Base-by-base conservation (phyloP, 2,888 invertebrate species). In the Pseudeuparius sepicola region DNA sequence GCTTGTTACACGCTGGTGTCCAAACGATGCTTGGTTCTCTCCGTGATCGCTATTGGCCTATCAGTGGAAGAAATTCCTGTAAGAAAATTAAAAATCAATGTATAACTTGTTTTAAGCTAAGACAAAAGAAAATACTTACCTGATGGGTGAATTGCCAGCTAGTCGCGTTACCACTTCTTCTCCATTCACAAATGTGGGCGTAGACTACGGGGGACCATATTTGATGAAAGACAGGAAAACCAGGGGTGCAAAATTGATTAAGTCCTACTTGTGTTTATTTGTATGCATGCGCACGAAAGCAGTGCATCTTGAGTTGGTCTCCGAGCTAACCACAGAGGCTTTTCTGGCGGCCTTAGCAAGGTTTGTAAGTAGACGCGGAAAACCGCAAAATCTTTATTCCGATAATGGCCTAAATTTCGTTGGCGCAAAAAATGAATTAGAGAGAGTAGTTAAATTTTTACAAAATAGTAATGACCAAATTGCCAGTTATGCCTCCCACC, bases 121-220 rank as follows among this genome's bases (percentile, higher is more conserved):
- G 25, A 45, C 50, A 13, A 32, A 16, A 7, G 14, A 36, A 3
- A 26, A 17, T 1, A 36, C 37, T 4, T 43, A 50, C 14, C 4
- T 43, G 2, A 54, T 54, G 50, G 52, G 47, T 4, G 34, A 50
- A 31, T 37, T 51, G 24, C 52, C 52, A 2, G 18, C 28, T 6
- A 24, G 10, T n/a, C 34, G 51, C 17, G 37, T 51, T 1, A 44
- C 34, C 3, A 12, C 20, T 7, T 33, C 33, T 3, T 20, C 40
- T 12, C 48, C 51, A 3, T 55, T 54, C 39, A 12, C n/a, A 3
- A 44, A 48, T 15, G 34, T 38, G 1, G 54, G 50, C 6, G 35
- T 46, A 2, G 51, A 52, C 30, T 52, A 44, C 34, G 48, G 43
- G 13, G 51, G 50, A 11, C 51, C 47, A 9, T 44, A 51, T 31